Evolutionary conservation across 2,797 vertebrate species (phyloP).

Genomic region (Pogonophryne albipinna): DNA sequence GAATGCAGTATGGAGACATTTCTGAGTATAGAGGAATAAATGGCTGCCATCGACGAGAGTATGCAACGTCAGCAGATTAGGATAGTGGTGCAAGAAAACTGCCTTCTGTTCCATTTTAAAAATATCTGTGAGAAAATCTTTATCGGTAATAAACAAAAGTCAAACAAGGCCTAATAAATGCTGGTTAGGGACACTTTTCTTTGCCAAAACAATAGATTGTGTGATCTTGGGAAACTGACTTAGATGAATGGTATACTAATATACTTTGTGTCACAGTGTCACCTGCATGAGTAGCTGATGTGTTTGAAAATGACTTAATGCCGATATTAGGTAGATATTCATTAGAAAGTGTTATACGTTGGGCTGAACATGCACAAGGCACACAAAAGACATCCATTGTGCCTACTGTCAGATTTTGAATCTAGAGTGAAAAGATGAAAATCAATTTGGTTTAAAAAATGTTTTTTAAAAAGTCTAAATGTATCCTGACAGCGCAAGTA

Average conservation of each 20-base stretch:
- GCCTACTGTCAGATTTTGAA: constrained; percentile 1
- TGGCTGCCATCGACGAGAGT: too few species aligned
- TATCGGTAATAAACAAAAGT: too few species aligned
- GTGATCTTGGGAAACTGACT: neutral
- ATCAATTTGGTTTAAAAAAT: neutral
- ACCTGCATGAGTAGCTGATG: neutral
- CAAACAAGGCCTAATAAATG: neutral
- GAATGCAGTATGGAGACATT: too few species aligned
- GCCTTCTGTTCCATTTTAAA: too few species aligned
- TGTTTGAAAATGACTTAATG: neutral
- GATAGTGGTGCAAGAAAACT: too few species aligned
- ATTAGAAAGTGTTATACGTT: neutral
- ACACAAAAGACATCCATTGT: neutral
- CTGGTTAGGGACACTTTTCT: neutral
- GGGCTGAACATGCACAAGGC: neutral
- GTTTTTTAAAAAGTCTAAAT: neutral
- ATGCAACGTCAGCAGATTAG: too few species aligned
- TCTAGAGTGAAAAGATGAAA: neutral
- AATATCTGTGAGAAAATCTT: too few species aligned
- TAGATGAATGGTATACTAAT: neutral
- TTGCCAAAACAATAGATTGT: too few species aligned
- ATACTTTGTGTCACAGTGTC: too few species aligned
- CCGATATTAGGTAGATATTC: neutral
- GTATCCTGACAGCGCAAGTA: constrained; percentile 3
- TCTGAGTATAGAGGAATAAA: too few species aligned